phyloP scores from a whole-genome alignment of 2,797 vertebrate species.

The Malacoctenus gilli region DNA sequence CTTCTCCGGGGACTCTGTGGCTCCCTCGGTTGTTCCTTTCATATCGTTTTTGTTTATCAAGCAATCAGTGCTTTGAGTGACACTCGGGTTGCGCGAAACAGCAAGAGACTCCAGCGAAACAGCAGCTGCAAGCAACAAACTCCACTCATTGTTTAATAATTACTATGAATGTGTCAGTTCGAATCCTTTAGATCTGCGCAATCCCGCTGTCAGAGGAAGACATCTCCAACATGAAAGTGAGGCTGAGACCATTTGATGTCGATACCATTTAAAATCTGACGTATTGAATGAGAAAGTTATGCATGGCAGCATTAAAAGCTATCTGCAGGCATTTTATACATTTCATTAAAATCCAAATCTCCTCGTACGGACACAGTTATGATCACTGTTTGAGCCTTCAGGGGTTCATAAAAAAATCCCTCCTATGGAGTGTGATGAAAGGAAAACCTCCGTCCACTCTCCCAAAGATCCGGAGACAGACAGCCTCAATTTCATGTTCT shows the following conservation, averaged over 20 bases:
- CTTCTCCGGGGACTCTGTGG: conserved; percentile 7
- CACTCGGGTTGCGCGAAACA: conserved; percentile 22
- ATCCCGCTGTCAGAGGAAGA: conserved; percentile 22
- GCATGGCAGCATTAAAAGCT: conserved; percentile 25
- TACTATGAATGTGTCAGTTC: conserved; percentile 27
- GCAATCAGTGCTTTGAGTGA: conserved; percentile 30
- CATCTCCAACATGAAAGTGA: conserved; percentile 46
- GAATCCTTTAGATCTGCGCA: conserved; percentile 34
- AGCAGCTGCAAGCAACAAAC: conserved; percentile 9
- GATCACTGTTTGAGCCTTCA: conserved; percentile 46
- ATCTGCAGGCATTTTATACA: conserved; percentile 50
- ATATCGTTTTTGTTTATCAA: conserved; percentile 29
- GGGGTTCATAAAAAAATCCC: conserved; percentile 21
- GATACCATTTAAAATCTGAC: conserved; percentile 26
- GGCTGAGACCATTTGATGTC: conserved; percentile 41
- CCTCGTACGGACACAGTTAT: conserved; percentile 34
- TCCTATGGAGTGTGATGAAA: conserved; percentile 49
- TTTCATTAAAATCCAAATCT: conserved; percentile 53
- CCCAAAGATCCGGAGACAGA: conserved; percentile 12
- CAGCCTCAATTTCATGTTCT: conserved; percentile 18
- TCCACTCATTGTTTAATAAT: conserved; percentile 14
- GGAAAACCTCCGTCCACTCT: conserved; percentile 34
- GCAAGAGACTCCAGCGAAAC: conserved; percentile 12
- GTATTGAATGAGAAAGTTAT: conserved; percentile 38
- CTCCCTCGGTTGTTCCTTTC: conserved; percentile 23